Evolutionary conservation across 2,797 vertebrate genomes (phyloP), one percentile per base, ranked within the genome.

Genomic region (Hippoglossus hippoglossus): DNA sequence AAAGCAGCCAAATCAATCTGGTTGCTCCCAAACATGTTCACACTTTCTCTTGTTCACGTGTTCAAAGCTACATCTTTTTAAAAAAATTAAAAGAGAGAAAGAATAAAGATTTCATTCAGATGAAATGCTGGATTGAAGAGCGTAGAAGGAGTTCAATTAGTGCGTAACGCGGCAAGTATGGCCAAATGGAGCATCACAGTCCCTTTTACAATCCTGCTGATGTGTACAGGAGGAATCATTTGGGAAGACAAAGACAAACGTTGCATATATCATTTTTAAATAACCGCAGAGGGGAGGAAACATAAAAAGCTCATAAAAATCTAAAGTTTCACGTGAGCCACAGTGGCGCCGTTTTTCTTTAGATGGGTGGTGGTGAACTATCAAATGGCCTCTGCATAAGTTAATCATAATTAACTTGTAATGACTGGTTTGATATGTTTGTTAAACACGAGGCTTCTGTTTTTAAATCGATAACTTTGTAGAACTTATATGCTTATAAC

Each of bases 261-360:
- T 76, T 86, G 82, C 79, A 90, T 74, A 90, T 73, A 79, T 89
- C 18, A 63, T 78, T 75, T 62, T 62, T 12, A 78, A 87, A 75
- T 83, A 58, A 60, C 62, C 6, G 77, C 66, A 66, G 60, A 64
- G 60, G 72, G 46, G 3, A 58, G 9, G 67, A 65, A 75, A 73
- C 63, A 63, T 24, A 28, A 77, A 73, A 75, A 28, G 3, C 68
- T 69, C n/a, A 68, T 18, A 34, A 21, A 49, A 9, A 57, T 60
- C 62, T 56, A 4, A 63, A 57, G 41, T 28, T 39, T 64, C 28
- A 67, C 36, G 21, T 80, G 75, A 61, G 55, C 63, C 47, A 67
- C 70, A 63, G 56, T 60, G 63, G 76, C 47, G 25, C 64, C 25
- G 75, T 39, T 56, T 52, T 41, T 21, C 36, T 63, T 51, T 52